These are phyloP conservation scores for Entelurus aequoreus DNA, from an alignment of 2,113 vertebrate genomes.

Conservation along the genomic window DNA sequence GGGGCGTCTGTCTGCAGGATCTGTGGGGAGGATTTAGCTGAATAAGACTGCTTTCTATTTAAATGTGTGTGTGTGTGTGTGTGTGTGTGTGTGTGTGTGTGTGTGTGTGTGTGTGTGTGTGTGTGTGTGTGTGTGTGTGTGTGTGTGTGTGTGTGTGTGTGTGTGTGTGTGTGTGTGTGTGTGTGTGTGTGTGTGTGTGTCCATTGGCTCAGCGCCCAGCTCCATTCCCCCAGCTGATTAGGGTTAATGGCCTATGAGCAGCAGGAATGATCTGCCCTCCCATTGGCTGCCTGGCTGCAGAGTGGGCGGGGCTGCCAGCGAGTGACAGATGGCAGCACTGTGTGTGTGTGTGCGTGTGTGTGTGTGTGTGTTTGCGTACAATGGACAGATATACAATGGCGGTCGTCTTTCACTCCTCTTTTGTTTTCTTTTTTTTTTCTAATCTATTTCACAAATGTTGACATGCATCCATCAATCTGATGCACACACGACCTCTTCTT, in stretches of 20 bases:
- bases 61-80: slow-evolving; percentile 9
- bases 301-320: slow-evolving; percentile 74
- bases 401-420: not conserved
- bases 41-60: slow-evolving; percentile 19
- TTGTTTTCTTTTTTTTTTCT: not conserved
- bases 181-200: slow-evolving; percentile 15
- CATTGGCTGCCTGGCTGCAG: slow-evolving; percentile 76
- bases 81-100: slow-evolving; percentile 14
- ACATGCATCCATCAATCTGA: no score
- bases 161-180: slow-evolving; percentile 13
- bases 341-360: slow-evolving; percentile 17
- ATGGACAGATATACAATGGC: slow-evolving; percentile 37
- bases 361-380: slow-evolving; percentile 21
- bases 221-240: slow-evolving; percentile 80
- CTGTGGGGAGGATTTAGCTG: slow-evolving; percentile 21
- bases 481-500: no score
- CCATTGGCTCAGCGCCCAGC: slow-evolving; percentile 63
- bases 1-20: slow-evolving; percentile 13
- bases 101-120: slow-evolving; percentile 16
- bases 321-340: slow-evolving; percentile 84
- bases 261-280: slow-evolving; percentile 37
- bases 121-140: slow-evolving; percentile 14
- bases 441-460: not conserved
- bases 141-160: slow-evolving; percentile 21
- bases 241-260: slow-evolving; percentile 81